These are phyloP conservation scores for Hydrotaea cyrtoneurina DNA, from an alignment of 2,888 invertebrate genomes.

Conservation along the genomic window DNA sequence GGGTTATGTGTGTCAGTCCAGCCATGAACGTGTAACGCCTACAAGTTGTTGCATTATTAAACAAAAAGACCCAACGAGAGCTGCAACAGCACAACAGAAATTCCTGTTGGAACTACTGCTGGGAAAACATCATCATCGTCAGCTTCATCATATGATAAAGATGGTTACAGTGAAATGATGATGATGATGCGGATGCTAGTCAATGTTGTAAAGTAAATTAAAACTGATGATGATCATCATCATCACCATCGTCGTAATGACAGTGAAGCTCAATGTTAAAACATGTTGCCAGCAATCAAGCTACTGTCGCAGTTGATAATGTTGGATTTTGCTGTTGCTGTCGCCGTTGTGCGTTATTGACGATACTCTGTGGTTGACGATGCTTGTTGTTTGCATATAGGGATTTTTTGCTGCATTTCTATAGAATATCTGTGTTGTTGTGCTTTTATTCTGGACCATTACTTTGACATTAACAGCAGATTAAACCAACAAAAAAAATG, in stretches of 20 bases:
- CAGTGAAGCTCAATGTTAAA: conserved; percentile 18
- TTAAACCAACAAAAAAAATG: no score
- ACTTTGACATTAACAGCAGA: conserved; percentile 28
- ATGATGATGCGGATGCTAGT: conserved; percentile 44
- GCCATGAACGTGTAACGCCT: conserved; percentile 73
- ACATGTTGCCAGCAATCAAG: conserved; percentile 22
- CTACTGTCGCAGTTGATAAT: conserved; percentile 2
- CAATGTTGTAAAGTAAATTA: conserved; percentile 53
- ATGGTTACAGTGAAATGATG: no score
- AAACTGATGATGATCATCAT: conserved; percentile 41
- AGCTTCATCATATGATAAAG: conserved; percentile 28
- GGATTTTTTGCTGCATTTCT: conserved; percentile 5
- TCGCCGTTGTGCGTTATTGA: not conserved
- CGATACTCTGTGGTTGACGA: conserved; percentile 8
- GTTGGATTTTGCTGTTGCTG: not conserved
- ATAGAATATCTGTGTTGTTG: not conserved
- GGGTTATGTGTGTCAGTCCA: conserved; percentile 64
- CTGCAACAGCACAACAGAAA: conserved; percentile 27
- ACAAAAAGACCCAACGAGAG: conserved; percentile 8
- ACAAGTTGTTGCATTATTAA: conserved; percentile 70
- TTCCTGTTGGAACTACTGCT: conserved; percentile 37
- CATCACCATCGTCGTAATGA: not conserved
- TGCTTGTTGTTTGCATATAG: conserved; percentile 9
- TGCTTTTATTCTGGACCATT: conserved; percentile 6
- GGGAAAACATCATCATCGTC: not conserved